Evolutionary conservation across 1,140 invertebrate genomes (phyloP).

Genomic region (Cepaea nemoralis): DNA sequence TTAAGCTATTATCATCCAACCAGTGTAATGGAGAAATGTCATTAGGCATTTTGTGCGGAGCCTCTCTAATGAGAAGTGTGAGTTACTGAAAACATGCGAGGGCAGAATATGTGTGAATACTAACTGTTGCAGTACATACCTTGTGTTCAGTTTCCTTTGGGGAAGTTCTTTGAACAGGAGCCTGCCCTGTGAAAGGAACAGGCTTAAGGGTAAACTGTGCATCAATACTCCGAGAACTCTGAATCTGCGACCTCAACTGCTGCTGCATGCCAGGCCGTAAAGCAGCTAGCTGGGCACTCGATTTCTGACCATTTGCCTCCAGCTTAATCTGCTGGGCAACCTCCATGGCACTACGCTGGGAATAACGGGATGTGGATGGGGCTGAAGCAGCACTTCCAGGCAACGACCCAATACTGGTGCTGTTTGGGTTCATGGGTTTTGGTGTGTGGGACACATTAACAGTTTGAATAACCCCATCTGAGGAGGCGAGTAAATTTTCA

Average conservation of each 20-base stretch:
- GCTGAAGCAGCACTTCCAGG: neutral
- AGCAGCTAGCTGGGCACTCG: conserved; percentile 24
- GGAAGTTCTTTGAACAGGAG: neutral
- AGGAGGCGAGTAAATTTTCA: conserved; percentile 9
- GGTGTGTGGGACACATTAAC: conserved; percentile 36
- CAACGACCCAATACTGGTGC: neutral
- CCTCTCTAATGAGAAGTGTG: too few species aligned
- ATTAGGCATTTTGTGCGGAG: too few species aligned
- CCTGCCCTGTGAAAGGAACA: neutral
- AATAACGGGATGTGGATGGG: neutral
- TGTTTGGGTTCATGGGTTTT: neutral
- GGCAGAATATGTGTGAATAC: too few species aligned
- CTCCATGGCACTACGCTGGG: conserved; percentile 32
- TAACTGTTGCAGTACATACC: too few species aligned
- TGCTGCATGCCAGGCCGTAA: conserved; percentile 24
- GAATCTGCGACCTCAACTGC: conserved; percentile 33
- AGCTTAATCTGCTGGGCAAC: conserved; percentile 35
- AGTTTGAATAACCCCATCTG: conserved; percentile 34
- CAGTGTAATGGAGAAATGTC: too few species aligned
- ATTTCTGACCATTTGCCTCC: conserved; percentile 37
- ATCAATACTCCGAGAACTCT: conserved; percentile 35
- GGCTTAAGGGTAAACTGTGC: conserved; percentile 12
- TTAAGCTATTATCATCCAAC: too few species aligned
- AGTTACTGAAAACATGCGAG: too few species aligned
- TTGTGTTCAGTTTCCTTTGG: conserved; percentile 12